Base-by-base conservation (phyloP, 2,797 vertebrate species). In the Ptychadena robeensis region DNA sequence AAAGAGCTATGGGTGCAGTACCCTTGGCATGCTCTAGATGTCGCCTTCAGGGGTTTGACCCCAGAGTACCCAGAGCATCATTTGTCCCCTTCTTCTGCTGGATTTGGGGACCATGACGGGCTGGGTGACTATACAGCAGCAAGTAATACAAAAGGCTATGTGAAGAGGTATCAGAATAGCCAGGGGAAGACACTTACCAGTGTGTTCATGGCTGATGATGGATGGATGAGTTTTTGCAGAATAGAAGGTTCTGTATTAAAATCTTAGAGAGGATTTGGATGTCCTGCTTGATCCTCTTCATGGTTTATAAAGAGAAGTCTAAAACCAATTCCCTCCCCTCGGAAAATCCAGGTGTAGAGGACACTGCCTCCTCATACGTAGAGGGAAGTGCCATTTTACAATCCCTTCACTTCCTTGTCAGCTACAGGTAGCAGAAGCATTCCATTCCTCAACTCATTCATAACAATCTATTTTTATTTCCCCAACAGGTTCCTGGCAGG, bases 301-400 rank as follows among this genome's bases (percentile, higher is more conserved):
- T 35, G 6, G 61, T 66, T 65, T 72, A 34, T 75, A 82, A 69
- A 82, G 30, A 76, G 31, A n/a, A 44, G 65, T 25, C 63, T 57
- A 28, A 2, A 48, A 7, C 9, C 10, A 9, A 11, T 18, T 28
- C 34, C 69, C 76, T 34, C 38, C 65, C 40, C 70, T 75, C 86
- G 82, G 73, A 64, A 86, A 83, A 82, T 25, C 61, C 90, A 82
- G 28, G 87, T 31, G 15, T 88, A 69, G 64, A 77, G 31, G 80
- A 27, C n/a, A 11, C 61, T 12, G 1, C 74, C 66, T 61, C 25
- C 38, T 68, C n/a, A 38, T 73, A 72, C 77, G 82, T 84, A 84
- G 61, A 40, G 72, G 82, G 76, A 84, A 84, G 82, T 79, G 59
- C 79, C 30, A 80, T 68, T 83, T 83, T 73, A 38, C 40, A 34